These are phyloP conservation scores for Microplitis manilae DNA, from an alignment of 2,888 invertebrate species.

Conservation along the genomic window DNA sequence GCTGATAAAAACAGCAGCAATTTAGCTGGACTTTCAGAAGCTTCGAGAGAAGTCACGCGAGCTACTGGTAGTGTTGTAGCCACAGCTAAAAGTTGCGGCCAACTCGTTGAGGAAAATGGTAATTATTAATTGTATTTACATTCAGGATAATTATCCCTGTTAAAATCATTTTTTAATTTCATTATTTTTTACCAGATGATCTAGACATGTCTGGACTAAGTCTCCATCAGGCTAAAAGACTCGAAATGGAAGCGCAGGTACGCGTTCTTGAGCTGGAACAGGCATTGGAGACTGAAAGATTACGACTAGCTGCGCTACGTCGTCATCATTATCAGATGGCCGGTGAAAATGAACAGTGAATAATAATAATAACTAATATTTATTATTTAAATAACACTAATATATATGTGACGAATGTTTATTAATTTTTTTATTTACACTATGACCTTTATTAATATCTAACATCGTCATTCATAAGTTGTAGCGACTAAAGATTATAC, in stretches of 20 bases:
- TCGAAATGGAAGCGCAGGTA: slow-evolving; percentile 98
- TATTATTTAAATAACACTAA: neutral
- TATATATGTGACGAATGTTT: neutral
- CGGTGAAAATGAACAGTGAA: slow-evolving; percentile 71
- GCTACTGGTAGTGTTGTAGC: slow-evolving; percentile 95
- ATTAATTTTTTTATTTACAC: neutral
- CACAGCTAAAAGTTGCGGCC: slow-evolving; percentile 90
- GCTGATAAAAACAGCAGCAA: slow-evolving; percentile 88
- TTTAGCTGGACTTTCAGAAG: slow-evolving; percentile 85
- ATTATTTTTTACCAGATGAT: slow-evolving; percentile 77
- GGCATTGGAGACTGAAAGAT: slow-evolving; percentile 89
- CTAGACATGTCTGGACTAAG: slow-evolving; percentile 91
- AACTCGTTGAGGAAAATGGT: slow-evolving; percentile 89
- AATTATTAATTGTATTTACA: slow-evolving; percentile 38
- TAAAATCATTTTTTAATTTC: neutral
- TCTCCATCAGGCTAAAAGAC: slow-evolving; percentile 93
- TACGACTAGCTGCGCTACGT: slow-evolving; percentile 87
- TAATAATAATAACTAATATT: neutral
- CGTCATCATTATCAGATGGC: slow-evolving; percentile 93
- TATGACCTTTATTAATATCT: neutral
- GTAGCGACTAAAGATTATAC: no score
- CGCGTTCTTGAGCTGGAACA: slow-evolving; percentile 94
- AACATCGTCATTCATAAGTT: no score
- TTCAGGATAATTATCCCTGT: neutral
- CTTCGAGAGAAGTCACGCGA: slow-evolving; percentile 90